These are phyloP conservation scores for Salticus scenicus DNA, from an alignment of 2,888 invertebrate species.

Conservation along the genomic window DNA sequence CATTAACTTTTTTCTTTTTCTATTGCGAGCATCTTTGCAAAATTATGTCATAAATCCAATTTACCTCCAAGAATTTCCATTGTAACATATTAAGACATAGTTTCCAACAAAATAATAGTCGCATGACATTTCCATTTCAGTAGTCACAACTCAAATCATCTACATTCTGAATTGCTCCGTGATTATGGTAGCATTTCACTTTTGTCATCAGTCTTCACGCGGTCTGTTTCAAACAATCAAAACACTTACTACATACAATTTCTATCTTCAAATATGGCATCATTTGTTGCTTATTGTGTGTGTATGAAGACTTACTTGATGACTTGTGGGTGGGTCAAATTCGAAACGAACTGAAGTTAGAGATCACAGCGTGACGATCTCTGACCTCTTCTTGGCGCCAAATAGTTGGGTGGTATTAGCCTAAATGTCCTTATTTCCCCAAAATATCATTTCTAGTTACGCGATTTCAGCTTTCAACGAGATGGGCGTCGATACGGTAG, in stretches of 20 bases:
- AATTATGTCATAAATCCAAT: no score
- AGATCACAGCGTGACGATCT: conserved; percentile 41
- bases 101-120: background rate
- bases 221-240: conserved; percentile 2
- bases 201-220: conserved; percentile 11
- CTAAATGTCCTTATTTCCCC: conserved; percentile 28
- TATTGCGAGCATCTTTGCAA: no score
- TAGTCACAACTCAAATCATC: background rate
- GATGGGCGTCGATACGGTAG: conserved; percentile 3
- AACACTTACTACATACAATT: background rate
- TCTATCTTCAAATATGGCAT: background rate
- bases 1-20: no score
- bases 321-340: conserved; percentile 14
- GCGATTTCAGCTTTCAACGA: conserved; percentile 3
- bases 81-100: background rate
- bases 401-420: conserved; percentile 25
- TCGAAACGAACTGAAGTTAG: background rate
- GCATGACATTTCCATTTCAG: background rate
- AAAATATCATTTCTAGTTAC: background rate
- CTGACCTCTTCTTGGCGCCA: conserved; percentile 25
- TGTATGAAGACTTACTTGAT: conserved; percentile 30
- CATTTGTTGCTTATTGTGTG: conserved; percentile 9
- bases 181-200: conserved; percentile 12
- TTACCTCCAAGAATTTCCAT: no score
- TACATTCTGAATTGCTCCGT: background rate